Percentiles rank a stretch among this genome's conserved stretches.
Conservation (phyloP, 2,888 invertebrate genomes). For the Axea sp. region DNA sequence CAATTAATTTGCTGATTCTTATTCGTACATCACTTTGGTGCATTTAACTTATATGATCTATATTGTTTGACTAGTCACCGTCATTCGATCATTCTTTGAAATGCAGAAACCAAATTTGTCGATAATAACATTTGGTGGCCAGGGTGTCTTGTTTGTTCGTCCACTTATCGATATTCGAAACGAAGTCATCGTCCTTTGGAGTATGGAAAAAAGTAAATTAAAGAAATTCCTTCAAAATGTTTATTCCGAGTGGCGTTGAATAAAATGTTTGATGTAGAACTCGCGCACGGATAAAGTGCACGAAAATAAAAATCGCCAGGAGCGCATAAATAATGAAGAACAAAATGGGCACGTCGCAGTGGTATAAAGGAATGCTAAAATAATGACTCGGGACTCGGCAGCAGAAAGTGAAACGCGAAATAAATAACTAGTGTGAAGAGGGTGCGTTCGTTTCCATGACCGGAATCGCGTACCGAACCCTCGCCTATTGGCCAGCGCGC, state of each 20-base stretch:
- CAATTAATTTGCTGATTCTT: no score
- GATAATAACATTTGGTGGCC: slow-evolving; percentile 16
- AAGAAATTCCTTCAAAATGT: slow-evolving; percentile 19
- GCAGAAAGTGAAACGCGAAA: slow-evolving; percentile 57
- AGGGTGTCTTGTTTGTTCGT: slow-evolving; percentile 12
- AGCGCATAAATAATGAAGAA: slow-evolving; percentile 59
- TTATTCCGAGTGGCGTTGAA: background rate
- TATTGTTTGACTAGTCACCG: no score
- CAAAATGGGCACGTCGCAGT: slow-evolving; percentile 55
- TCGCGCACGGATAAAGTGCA: slow-evolving; percentile 33
- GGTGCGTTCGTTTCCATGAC: slow-evolving; percentile 54
- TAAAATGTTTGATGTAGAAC: slow-evolving; percentile 35
- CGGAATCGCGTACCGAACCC: slow-evolving; percentile 54
- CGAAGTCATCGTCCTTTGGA: slow-evolving; percentile 39
- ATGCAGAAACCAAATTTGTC: slow-evolving; percentile 5
- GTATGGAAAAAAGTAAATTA: slow-evolving; percentile 35
- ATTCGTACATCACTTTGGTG: no score
- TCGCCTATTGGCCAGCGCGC: slow-evolving; percentile 46
- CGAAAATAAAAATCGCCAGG: slow-evolving; percentile 40
- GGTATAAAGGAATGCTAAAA: slow-evolving; percentile 54
- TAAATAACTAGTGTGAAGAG: slow-evolving; percentile 59
- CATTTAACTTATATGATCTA: no score
- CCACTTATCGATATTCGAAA: slow-evolving; percentile 30
- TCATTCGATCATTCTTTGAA: no score
- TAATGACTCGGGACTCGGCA: slow-evolving; percentile 56